These are phyloP conservation scores for Trissolcus basalis DNA, from an alignment of 1,140 invertebrate genomes.

Conservation along the genomic window DNA sequence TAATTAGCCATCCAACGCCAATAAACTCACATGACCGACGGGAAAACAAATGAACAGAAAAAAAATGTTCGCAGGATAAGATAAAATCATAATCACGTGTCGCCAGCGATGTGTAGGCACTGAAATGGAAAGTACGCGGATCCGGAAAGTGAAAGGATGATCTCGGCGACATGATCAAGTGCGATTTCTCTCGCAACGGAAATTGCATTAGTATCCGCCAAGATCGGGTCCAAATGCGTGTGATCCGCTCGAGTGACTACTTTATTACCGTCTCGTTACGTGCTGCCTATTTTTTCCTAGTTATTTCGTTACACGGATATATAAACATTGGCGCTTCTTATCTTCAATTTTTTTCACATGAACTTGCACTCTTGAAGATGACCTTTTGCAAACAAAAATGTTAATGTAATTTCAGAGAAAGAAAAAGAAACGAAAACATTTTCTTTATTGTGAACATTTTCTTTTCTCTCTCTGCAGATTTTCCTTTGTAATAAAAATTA, in stretches of 20 bases:
- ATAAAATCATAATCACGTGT: conserved; percentile 29
- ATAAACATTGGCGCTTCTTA: neutral
- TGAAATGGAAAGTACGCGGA: conserved; percentile 49
- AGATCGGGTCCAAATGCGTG: conserved; percentile 38
- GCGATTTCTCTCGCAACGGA: conserved; percentile 57
- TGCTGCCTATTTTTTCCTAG: conserved; percentile 14
- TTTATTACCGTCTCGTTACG: conserved; percentile 42
- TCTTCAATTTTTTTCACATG: neutral
- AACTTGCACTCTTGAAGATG: neutral
- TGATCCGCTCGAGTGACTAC: conserved; percentile 22
- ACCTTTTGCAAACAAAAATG: too few species aligned
- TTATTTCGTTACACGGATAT: conserved; percentile 21
- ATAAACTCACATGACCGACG: neutral
- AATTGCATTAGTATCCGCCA: conserved; percentile 42
- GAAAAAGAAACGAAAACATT: too few species aligned
- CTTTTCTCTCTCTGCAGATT: too few species aligned
- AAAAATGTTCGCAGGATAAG: conserved; percentile 8
- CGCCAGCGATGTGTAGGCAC: conserved; percentile 14
- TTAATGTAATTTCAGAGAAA: too few species aligned
- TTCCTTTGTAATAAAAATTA: too few species aligned
- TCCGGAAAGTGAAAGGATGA: conserved; percentile 58
- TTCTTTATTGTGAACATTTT: too few species aligned
- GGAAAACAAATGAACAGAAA: conserved; percentile 15
- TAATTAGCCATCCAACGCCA: neutral
- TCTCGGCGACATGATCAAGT: conserved; percentile 49